Conservation (phyloP, 2,888 invertebrate genomes). For the Kryphioiulus occultus region DNA sequence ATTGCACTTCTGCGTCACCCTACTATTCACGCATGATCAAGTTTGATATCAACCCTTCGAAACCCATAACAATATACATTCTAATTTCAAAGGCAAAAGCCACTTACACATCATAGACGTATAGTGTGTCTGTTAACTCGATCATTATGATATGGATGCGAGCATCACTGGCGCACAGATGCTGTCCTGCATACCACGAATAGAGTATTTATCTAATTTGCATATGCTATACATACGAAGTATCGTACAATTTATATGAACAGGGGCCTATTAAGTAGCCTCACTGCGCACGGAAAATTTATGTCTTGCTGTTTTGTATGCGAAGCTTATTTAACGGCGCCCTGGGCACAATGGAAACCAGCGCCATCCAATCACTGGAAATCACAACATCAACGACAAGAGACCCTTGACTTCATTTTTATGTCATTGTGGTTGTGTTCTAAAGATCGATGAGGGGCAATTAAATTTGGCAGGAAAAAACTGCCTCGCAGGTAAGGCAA, state of each 20-base stretch:
- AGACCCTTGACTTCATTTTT: not conserved
- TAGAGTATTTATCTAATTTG: not conserved
- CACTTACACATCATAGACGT: too few species aligned
- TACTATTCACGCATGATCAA: too few species aligned
- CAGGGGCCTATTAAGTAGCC: not conserved
- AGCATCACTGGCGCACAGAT: too few species aligned
- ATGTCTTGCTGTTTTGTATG: not conserved
- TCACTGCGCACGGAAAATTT: not conserved
- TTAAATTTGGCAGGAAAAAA: not conserved
- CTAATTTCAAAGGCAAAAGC: too few species aligned
- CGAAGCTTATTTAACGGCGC: not conserved
- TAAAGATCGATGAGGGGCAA: not conserved
- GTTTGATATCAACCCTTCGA: too few species aligned
- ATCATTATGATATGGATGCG: too few species aligned
- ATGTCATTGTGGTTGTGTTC: not conserved
- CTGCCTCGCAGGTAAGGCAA: slow-evolving; percentile 1
- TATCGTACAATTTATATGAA: not conserved
- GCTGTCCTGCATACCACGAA: not conserved
- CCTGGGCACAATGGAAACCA: not conserved
- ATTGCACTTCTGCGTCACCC: too few species aligned
- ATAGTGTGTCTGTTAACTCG: too few species aligned
- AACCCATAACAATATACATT: too few species aligned
- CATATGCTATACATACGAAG: not conserved
- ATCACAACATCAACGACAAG: not conserved
- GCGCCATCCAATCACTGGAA: not conserved